Conservation (phyloP, 2,888 invertebrate species). For the Dryocosmus kuriphilus region DNA sequence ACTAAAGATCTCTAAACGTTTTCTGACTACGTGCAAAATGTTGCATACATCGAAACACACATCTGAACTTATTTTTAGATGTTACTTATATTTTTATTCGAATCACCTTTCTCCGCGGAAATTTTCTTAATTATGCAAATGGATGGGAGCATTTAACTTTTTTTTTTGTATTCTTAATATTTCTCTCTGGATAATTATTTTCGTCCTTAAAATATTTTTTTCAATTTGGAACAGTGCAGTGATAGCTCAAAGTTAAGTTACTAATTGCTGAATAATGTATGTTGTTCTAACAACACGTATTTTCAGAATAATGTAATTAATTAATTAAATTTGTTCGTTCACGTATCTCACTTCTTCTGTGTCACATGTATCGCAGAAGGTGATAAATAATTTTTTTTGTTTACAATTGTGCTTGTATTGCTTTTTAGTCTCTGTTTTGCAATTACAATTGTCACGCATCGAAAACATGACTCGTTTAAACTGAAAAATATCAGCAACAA, state of each 20-base stretch:
- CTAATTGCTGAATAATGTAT: neutral
- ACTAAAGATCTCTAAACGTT: no score
- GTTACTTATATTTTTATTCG: no score
- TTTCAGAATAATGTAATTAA: neutral
- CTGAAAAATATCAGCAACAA: no score
- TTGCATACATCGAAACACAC: no score
- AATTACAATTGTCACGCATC: neutral
- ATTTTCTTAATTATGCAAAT: neutral
- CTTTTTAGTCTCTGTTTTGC: neutral
- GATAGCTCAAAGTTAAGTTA: neutral
- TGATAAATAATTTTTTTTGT: neutral
- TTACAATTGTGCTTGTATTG: neutral
- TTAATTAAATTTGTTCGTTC: neutral
- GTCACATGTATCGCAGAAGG: neutral
- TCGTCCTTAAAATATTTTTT: neutral
- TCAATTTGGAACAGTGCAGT: neutral
- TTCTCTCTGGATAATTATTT: neutral
- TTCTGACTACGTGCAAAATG: no score
- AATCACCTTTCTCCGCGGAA: no score
- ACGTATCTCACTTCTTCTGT: neutral
- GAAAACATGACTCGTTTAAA: neutral
- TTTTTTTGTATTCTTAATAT: neutral
- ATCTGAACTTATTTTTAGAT: no score
- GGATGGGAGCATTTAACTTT: neutral
- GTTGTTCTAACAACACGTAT: neutral